Base-by-base conservation (phyloP, 2,888 invertebrate species). In the Magallana nippona region DNA sequence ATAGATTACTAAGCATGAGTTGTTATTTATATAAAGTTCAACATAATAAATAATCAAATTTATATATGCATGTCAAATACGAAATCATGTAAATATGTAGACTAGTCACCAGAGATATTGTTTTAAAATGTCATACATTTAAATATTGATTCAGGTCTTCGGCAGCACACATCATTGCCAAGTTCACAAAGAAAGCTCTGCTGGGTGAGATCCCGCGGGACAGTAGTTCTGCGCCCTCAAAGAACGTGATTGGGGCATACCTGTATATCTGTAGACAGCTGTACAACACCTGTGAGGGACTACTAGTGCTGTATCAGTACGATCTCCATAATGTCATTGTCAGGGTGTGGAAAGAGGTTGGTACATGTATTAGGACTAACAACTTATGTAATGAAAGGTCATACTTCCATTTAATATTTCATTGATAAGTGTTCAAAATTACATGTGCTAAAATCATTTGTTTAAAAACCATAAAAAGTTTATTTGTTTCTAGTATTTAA, bases 221-320 rank as follows among this genome's bases (percentile, higher is more conserved):
- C 10, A 87, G 86, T 15, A 89, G 89, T 8, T 89, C 89, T 2
- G 87, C 89, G 3, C 91, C 92, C n/a, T 91, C 93, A 5, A 89
- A 89, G 82, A 87, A 91, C 22, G 93, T 93, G 82, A 90, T 93
- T 79, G 93, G 93, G 17, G 92, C 92, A 11, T 92, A 92, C 86
- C 89, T 94, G n/a, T 94, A 93, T 85, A 91, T 94, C 77, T 93
- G 93, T 87, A 87, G 94, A 15, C 93, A 94, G 89, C 86, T 94
- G 80, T 94, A 94, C 89, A 93, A 91, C 84, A 93, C 92, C n/a
- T 92, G 93, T 89, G 93, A 93, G 85, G 94, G 94, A 10, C 89
- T 94, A 71, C 90, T 92, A 60, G 90, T 93, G 27, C 88, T 94
- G 17, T 91, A 92, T 79, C 90, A 90, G 44, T 94, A 93, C 88